phyloP scores from a whole-genome alignment of 2,797 vertebrate genomes.

The Micropoecilia bifurca region DNA sequence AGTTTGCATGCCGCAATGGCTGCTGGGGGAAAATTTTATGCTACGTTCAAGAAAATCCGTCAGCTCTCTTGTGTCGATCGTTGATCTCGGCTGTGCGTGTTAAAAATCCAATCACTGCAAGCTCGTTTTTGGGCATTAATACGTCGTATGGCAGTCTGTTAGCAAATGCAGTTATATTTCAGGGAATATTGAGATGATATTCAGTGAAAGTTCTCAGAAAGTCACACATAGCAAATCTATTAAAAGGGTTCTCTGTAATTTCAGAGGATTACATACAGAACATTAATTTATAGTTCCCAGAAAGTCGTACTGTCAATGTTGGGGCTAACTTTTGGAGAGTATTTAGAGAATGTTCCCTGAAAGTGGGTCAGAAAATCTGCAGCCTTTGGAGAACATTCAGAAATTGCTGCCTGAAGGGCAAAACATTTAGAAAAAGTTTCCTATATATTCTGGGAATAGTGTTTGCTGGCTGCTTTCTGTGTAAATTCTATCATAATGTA shows the following conservation, averaged over 20 bases:
- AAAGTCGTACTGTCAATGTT: neutral
- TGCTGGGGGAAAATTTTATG: conserved; percentile 37
- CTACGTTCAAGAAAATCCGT: conserved; percentile 29
- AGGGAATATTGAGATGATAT: neutral
- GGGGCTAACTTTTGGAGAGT: neutral
- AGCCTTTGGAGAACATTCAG: neutral
- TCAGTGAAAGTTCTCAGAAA: neutral
- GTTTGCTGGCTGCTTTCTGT: neutral
- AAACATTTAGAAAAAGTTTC: neutral
- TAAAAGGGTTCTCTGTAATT: neutral
- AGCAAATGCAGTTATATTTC: neutral
- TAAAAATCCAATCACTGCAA: no score
- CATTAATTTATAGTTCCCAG: neutral
- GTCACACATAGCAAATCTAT: neutral
- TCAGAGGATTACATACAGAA: neutral
- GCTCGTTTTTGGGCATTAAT: no score
- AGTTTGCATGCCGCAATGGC: conserved; percentile 39
- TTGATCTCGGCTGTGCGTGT: neutral
- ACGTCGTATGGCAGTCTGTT: no score
- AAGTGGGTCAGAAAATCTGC: neutral
- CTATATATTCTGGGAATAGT: neutral
- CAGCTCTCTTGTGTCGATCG: neutral
- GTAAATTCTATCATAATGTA: neutral
- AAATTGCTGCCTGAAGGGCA: neutral
- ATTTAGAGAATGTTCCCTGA: neutral